phyloP scores from a whole-genome alignment of 2,113 vertebrate species.

The Elephas maximus region DNA sequence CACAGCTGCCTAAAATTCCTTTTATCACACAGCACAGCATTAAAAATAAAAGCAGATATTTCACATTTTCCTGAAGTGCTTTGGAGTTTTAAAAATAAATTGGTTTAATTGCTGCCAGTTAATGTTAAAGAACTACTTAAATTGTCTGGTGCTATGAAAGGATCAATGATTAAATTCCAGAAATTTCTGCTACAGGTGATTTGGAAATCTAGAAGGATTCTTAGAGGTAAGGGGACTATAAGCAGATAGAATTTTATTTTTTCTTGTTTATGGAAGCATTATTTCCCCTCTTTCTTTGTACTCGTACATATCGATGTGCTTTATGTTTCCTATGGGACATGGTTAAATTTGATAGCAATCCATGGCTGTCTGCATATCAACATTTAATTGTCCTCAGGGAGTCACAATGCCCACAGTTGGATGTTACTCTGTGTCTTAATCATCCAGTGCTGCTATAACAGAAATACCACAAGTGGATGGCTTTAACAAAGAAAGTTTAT shows the following conservation, averaged over 20 bases:
- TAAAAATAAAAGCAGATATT: neutral
- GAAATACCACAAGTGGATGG: too few relatives aligned
- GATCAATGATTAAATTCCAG: neutral
- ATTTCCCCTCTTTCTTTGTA: neutral
- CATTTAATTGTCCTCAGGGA: neutral
- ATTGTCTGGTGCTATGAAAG: neutral
- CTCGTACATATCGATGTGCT: neutral
- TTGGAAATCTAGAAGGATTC: constrained; percentile 6
- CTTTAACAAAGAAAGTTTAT: too few relatives aligned
- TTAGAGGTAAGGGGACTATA: neutral
- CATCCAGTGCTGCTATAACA: too few relatives aligned
- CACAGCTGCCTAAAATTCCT: neutral
- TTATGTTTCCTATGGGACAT: neutral
- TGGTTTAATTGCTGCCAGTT: neutral
- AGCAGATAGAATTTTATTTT: neutral
- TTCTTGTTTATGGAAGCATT: neutral
- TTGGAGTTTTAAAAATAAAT: constrained; percentile 39
- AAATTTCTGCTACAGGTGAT: neutral
- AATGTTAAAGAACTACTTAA: neutral
- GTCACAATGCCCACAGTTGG: neutral
- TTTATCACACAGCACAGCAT: neutral
- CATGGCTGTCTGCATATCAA: neutral
- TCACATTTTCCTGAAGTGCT: constrained; percentile 63
- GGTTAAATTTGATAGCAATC: neutral
- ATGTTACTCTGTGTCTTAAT: neutral